Evolutionary conservation across 2,888 invertebrate species (phyloP), one percentile per base, ranked within the genome.

Genomic region (Neria commutata): DNA sequence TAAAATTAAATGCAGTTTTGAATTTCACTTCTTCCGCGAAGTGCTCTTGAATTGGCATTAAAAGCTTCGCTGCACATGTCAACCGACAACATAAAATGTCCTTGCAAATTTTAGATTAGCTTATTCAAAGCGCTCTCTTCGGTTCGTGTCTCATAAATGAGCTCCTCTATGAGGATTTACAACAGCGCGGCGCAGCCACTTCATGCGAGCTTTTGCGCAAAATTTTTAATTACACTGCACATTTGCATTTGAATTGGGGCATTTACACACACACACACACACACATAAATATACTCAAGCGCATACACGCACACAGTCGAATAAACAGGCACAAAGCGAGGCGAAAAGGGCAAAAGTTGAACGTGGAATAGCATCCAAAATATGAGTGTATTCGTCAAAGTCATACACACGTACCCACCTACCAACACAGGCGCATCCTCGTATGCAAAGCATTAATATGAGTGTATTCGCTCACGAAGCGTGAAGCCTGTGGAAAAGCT

Each of bases 171-270:
- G n/a, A n/a, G n/a, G n/a, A n/a, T n/a, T n/a, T n/a, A n/a, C n/a
- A n/a, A n/a, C n/a, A n/a, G n/a, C n/a, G n/a, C n/a, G n/a, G 42
- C 42, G 19, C 6, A 42, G 21, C 11, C 42, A 17, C 14, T 42
- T 42, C 21, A 42, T 42, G 21, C 42, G n/a, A n/a, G 42, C 21
- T 63, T 26, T 62, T 66, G 72, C 74, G 70, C 72, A 71, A 66
- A n/a, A n/a, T n/a, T 72, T 74, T 74, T 72, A 72, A 72, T 72
- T 72, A 71, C 73, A 65, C 68, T 74, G 71, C 68, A 63, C 65
- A 73, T 72, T 73, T 72, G 73, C 74, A 73, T 73, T 73, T 73
- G 72, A 74, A 74, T 71, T 71, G 72, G 70, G 68, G 67, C 73
- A 71, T 72, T 72, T 66, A 70, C 72, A 74, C 74, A 69, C 72